Base-by-base conservation (phyloP, 1,140 invertebrate species). In the Tetramorium parvispinum region DNA sequence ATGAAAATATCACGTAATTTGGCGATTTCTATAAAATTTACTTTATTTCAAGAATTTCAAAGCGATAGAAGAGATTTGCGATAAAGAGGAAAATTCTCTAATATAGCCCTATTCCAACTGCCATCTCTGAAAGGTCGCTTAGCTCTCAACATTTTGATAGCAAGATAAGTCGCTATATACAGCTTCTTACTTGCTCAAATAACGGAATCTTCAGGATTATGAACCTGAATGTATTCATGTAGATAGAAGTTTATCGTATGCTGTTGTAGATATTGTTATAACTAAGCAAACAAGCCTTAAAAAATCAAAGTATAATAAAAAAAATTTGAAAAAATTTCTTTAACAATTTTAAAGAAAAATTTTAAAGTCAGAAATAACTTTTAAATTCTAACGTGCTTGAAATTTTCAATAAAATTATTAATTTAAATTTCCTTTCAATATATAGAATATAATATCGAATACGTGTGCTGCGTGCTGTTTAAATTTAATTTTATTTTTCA, bases 111-210 rank as follows among this genome's bases (percentile, higher is more conserved):
- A 68, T 27, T 37, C 6, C 13, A 40, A 59, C 13, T 43, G 6
- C 3, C 46, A 53, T 51, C 13, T 49, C 59, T 66, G 27, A 79
- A 66, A 32, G 59, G 24, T 53, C 8, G 10, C 10, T 68, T 13
- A 68, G 32, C 3, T 16, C 16, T 18, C 55, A 13, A 68, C 68
- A 24, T 53, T 79, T 63, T 13, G 13, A 13, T n/a, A 32, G n/a
- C n/a, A n/a, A 66, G 32, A 11, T 37, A 63, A 37, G n/a, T 7
- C 46, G 21, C n/a, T 32, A 1, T 32, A 43, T 37, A 53, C 16
- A 66, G 43, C 77, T 66, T 66, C 32, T 79, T 51, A 65, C 27
- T 66, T 49, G 40, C n/a, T 53, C 16, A 81, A 40, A 55, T 68
- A 68, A 81, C 10, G 21, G 6, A 55, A 68, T 68, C 16, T 55